Evolutionary conservation across 2,797 vertebrate genomes (phyloP).

Genomic region (Acanthurus leucopareius): DNA sequence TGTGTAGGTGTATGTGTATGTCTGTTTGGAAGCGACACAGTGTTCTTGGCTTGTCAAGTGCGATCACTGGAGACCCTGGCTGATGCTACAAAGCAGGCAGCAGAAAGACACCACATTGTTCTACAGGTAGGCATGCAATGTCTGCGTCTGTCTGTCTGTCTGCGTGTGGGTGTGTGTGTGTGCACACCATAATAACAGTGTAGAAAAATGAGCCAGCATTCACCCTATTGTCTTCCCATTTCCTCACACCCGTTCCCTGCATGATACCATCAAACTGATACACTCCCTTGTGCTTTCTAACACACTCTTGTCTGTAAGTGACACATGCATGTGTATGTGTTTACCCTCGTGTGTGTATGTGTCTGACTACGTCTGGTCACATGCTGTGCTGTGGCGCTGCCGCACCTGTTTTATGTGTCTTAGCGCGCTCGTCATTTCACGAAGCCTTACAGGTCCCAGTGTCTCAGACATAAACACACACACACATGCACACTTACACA

Average conservation of each 20-base stretch:
- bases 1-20: neutral
- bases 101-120: conserved; percentile 33
- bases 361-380: conserved; percentile 50
- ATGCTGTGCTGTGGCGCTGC: conserved; percentile 64
- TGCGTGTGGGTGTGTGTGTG: conserved; percentile 15
- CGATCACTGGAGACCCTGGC: conserved; percentile 35
- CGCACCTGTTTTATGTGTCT: conserved; percentile 78
- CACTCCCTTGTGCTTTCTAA: conserved; percentile 60
- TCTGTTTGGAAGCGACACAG: conserved; percentile 33
- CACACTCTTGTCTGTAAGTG: conserved; percentile 61
- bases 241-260: conserved; percentile 50
- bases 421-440: conserved; percentile 67
- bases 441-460: conserved; percentile 56
- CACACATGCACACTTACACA: conserved; percentile 19
- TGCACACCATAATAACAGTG: conserved; percentile 35
- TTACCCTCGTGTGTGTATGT: conserved; percentile 18
- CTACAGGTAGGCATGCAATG: conserved; percentile 37
- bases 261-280: conserved; percentile 63
- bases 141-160: neutral
- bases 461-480: conserved; percentile 48
- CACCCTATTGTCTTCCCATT: conserved; percentile 61
- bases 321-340: conserved; percentile 48
- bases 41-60: conserved; percentile 53
- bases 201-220: conserved; percentile 54
- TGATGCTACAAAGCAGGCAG: conserved; percentile 46